Evolutionary conservation across 2,888 invertebrate species (phyloP).

Genomic region (Trachelus stipa): DNA sequence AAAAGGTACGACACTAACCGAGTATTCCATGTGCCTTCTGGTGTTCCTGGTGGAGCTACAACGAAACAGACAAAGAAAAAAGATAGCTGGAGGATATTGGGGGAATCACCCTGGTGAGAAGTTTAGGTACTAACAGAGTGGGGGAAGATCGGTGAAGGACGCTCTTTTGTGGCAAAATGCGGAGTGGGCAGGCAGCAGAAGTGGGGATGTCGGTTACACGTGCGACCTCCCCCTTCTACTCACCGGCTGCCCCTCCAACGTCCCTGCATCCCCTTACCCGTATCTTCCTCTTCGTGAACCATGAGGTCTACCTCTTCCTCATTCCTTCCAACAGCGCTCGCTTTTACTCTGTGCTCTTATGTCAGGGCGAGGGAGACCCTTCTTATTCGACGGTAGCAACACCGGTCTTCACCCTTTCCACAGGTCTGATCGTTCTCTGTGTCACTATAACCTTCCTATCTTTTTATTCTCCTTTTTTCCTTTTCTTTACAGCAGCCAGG

Average conservation of each 20-base stretch:
- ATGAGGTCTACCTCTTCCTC: neutral
- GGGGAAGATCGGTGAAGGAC: constrained; percentile 41
- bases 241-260: neutral
- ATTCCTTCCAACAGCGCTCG: neutral
- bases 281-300: neutral
- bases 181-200: constrained; percentile 4
- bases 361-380: neutral
- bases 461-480: neutral
- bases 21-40: neutral
- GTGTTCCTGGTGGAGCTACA: neutral
- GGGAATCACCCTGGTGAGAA: constrained; percentile 8
- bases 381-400: neutral
- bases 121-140: constrained; percentile 23
- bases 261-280: neutral
- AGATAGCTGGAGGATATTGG: neutral
- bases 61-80: neutral
- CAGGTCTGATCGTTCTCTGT: constrained; percentile 4
- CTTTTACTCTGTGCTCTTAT: neutral
- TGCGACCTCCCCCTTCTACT: constrained; percentile 29
- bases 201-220: constrained; percentile 41
- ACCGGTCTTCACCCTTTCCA: constrained; percentile 1
- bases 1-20: neutral
- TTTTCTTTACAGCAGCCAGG: neutral
- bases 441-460: neutral
- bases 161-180: constrained; percentile 36